Percentiles rank a stretch among this genome's conserved stretches.
phyloP scores from a whole-genome alignment of 2,113 vertebrate genomes.

The Neolamprologus variostigma region DNA sequence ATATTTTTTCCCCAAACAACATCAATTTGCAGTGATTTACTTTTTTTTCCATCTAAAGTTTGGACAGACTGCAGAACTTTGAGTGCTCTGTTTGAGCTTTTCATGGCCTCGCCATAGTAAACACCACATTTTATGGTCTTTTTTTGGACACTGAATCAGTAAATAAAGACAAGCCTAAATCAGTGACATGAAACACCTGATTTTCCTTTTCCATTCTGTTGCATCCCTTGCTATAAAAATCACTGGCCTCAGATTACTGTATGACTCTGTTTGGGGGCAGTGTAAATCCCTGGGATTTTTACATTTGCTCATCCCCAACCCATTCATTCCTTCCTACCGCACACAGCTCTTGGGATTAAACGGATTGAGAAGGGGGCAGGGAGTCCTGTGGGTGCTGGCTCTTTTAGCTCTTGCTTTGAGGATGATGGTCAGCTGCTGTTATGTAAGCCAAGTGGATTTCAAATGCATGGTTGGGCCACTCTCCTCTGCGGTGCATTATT shows the following conservation, averaged over 20 bases:
- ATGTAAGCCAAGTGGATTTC: constrained; percentile 59
- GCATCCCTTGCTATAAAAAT: constrained; percentile 20
- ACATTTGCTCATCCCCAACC: constrained; percentile 46
- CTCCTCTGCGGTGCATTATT: constrained; percentile 26
- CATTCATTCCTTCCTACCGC: constrained; percentile 29
- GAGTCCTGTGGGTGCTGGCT: constrained; percentile 13
- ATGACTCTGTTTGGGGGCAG: constrained; percentile 46
- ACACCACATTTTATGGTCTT: not conserved
- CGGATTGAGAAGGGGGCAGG: constrained; percentile 33
- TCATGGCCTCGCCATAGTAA: not conserved
- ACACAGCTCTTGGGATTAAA: constrained; percentile 59
- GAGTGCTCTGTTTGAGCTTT: not conserved
- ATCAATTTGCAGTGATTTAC: not conserved
- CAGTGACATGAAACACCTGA: not conserved
- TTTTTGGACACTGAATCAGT: not conserved
- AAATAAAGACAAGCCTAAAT: not conserved
- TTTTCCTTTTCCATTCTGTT: not conserved
- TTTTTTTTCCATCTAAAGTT: not conserved
- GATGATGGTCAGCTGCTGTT: constrained; percentile 56
- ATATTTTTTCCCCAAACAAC: not conserved
- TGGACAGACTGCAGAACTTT: not conserved
- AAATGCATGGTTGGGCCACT: constrained; percentile 31
- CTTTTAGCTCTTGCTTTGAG: constrained; percentile 47
- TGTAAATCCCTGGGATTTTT: constrained; percentile 63
- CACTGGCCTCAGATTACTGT: constrained; percentile 48